A percentile compares a stretch with the other conserved stretches of the same genome.
Conservation (phyloP, 92 coral and sea anemone species). For the Diadumene lineata region DNA sequence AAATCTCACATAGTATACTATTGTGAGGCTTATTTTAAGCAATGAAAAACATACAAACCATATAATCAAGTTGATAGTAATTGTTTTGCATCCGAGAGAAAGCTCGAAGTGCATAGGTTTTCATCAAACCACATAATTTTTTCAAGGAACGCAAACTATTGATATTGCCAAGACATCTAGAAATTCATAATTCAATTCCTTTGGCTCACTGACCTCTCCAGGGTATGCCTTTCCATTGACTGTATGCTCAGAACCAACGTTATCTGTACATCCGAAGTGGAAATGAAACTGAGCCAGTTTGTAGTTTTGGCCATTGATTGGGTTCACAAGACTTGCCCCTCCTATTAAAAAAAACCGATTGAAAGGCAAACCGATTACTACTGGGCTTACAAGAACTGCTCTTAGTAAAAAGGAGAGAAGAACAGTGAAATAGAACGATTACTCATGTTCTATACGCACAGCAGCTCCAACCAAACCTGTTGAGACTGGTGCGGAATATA, state of each 20-base stretch:
- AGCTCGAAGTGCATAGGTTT: no score
- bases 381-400: no score
- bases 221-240: slow-evolving; percentile 32
- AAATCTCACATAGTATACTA: no score
- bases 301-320: slow-evolving; percentile 30
- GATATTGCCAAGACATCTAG: no score
- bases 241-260: slow-evolving; percentile 72
- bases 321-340: slow-evolving; percentile 25
- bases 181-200: background rate
- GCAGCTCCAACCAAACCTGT: background rate
- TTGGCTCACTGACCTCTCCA: slow-evolving; percentile 60
- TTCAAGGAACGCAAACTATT: no score
- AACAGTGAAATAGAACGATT: background rate
- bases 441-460: background rate
- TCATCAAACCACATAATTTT: no score
- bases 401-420: no score
- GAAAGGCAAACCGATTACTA: no score
- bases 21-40: no score
- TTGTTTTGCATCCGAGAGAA: no score
- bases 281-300: slow-evolving; percentile 65
- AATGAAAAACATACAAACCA: no score
- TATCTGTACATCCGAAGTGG: slow-evolving; percentile 68
- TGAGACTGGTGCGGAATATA: background rate
- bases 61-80: no score
- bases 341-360: background rate